Base-by-base conservation (phyloP, 1,140 invertebrate species). In the Subanguina moxae region DNA sequence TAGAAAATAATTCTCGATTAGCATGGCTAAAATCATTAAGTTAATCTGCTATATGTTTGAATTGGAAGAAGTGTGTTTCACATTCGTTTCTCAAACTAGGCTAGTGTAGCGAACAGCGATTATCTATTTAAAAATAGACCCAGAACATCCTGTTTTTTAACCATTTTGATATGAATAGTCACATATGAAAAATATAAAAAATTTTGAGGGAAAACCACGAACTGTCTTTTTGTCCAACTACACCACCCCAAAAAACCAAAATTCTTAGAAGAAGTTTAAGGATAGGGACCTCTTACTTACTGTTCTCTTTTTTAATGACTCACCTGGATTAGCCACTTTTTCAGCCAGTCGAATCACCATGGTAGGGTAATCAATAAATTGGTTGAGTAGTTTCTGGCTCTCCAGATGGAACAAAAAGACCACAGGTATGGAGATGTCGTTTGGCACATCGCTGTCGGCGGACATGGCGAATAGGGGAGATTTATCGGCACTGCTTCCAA, bases 391-490 rank as follows among this genome's bases (percentile, higher is more conserved):
- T 74, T 87, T 84, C 57, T 85, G 82, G 11, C 88, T 90, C 81
- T 96, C 92, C 64, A 86, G 83, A n/a, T 86, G 87, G 82, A 92
- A 96, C 11, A 97, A 85, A 82, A 97, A 96, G 0, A 94, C 89
- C 17, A 92, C 86, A 0, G 93, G 92, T 80, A 97, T 95, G 58
- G 84, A 87, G 0, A 96, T 89, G 82, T 96, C 91, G 78, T 91
- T 88, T 9, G 86, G 88, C 85, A 94, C 15, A 13, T 27, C 1
- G 13, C 17, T 45, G 28, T 69, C 92, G 1, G 92, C 92, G 11
- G 91, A 94, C 93, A 97, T 97, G 1, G 91, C 91, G 85, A 97
- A 97, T 84, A 94, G 87, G 0, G 90, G 88, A 0, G 90, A 89
- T 23, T 85, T 88, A 23, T 88, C 85, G n/a, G 88, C 87, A 57